Evolutionary conservation across 2,888 invertebrate genomes (phyloP).

Genomic region (Stegophylla sp.): DNA sequence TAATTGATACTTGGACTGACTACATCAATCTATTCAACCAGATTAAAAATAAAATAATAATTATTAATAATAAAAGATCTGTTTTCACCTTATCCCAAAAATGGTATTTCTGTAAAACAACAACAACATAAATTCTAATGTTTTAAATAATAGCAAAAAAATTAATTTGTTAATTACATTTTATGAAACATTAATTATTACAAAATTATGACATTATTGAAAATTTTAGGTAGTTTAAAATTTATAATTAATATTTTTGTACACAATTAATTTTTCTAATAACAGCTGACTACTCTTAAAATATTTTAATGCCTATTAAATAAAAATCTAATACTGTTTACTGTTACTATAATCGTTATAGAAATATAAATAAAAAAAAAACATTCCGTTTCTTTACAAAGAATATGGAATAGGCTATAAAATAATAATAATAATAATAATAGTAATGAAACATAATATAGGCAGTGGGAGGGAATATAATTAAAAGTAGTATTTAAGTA

Average conservation of each 20-base stretch:
- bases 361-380: constrained; percentile 27
- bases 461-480: constrained; percentile 55
- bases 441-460: constrained; percentile 22
- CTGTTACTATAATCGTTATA: constrained; percentile 27
- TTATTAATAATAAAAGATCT: constrained; percentile 29
- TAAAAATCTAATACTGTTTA: constrained; percentile 48
- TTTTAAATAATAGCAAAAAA: not conserved
- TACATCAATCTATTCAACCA: constrained; percentile 35
- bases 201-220: constrained; percentile 1
- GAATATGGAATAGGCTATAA: constrained; percentile 26
- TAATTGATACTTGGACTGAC: constrained; percentile 25
- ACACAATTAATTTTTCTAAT: constrained; percentile 36
- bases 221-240: constrained; percentile 12
- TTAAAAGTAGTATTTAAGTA: constrained; percentile 27
- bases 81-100: not conserved
- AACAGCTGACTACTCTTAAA: constrained; percentile 26
- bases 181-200: constrained; percentile 26
- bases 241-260: constrained; percentile 27
- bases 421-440: not conserved
- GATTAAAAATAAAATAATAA: not conserved
- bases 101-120: constrained; percentile 4
- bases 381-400: constrained; percentile 6
- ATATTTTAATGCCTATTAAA: constrained; percentile 13
- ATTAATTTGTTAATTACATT: constrained; percentile 21
- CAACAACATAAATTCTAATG: constrained; percentile 8